Base-by-base conservation (phyloP, 2,888 invertebrate species). In the Dastarcus helophoroides region DNA sequence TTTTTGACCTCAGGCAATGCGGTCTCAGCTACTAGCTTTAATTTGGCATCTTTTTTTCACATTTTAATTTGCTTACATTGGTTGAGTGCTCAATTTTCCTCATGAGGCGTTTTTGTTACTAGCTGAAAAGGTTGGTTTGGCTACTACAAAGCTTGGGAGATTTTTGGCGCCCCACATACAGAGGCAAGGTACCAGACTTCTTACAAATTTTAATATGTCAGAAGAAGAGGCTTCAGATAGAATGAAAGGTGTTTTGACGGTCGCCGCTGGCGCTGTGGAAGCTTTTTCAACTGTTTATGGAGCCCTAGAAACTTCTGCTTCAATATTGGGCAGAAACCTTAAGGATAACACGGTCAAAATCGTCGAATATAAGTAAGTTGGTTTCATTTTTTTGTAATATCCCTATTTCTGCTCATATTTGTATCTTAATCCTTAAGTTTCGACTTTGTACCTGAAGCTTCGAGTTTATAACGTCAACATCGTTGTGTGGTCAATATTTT, bases 331-430 rank as follows among this genome's bases (percentile, higher is more conserved):
- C 5, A 56, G 50, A 17, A 72, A 63, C 48, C 54, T 84, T 13
- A 72, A 79, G 28, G 65, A 77, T 41, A 81, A 83, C 55, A 82
- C 82, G 1, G 81, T 82, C 1, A 69, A 72, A 48, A 69, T 82
- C 31, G 79, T 84, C 22, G 65, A 75, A 43, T 73, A 83, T 51
- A 80, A 74, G 80, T 82, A 62, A 60, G 66, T 53, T 26, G 14
- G 14, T 13, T 29, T 26, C 7, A 21, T 27, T 22, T 16, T 7
- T 15, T 32, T 32, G 14, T 3, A 22, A 13, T 5, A 13, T n/a
- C n/a, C 14, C 11, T 2, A 29, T 14, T 21, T 21, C 11, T 21
- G 4, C 8, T 17, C 12, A 10, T 23, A 7, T 19, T 19, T n/a
- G n/a, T n/a, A n/a, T n/a, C n/a, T n/a, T n/a, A n/a, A n/a, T n/a